Percentiles rank a stretch among this genome's conserved stretches.
Conservation (phyloP, 23 tunicate species). For the Clavelina lepadiformis region DNA sequence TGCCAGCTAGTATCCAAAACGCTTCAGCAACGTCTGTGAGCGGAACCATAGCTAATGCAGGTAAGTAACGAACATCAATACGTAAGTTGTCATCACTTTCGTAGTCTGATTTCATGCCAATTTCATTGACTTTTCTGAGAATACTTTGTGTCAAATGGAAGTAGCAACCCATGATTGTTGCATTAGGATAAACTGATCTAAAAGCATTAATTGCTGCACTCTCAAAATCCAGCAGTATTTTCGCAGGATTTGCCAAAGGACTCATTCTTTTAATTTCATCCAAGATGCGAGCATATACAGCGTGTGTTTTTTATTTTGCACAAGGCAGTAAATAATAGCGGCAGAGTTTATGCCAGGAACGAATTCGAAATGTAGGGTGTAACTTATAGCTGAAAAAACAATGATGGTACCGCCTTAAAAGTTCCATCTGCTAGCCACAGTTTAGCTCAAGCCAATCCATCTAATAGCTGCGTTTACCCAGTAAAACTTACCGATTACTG, state of each 20-base stretch:
- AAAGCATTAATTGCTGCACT: constrained; percentile 18
- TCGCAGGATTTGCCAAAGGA: constrained; percentile 7
- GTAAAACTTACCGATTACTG: background rate
- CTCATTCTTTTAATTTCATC: constrained; percentile 12
- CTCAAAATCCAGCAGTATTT: constrained; percentile 5
- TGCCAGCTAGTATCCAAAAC: constrained; percentile 13
- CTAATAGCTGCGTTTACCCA: too few relatives aligned
- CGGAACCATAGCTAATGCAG: constrained; percentile 35
- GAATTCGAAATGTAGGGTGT: constrained; percentile 9
- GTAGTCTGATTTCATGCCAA: constrained; percentile 33
- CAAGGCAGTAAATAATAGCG: constrained; percentile 15
- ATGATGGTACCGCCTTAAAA: constrained; percentile 25
- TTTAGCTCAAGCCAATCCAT: constrained; percentile 31
- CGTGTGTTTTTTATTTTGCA: constrained; percentile 27
- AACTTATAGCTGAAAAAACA: constrained; percentile 23
- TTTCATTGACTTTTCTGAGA: constrained; percentile 20
- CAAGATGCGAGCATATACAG: constrained; percentile 15
- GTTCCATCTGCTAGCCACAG: constrained; percentile 20
- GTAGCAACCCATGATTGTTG: constrained; percentile 31
- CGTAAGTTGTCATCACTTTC: constrained; percentile 37
- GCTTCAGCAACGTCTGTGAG: constrained; percentile 28
- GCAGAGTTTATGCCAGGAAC: constrained; percentile 15
- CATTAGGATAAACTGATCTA: constrained; percentile 3
- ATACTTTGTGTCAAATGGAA: constrained; percentile 26
- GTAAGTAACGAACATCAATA: constrained; percentile 23